Percentiles rank a stretch among this genome's conserved stretches.
Conservation (phyloP, 2,113 vertebrate species). For the Pterocles orientalis region DNA sequence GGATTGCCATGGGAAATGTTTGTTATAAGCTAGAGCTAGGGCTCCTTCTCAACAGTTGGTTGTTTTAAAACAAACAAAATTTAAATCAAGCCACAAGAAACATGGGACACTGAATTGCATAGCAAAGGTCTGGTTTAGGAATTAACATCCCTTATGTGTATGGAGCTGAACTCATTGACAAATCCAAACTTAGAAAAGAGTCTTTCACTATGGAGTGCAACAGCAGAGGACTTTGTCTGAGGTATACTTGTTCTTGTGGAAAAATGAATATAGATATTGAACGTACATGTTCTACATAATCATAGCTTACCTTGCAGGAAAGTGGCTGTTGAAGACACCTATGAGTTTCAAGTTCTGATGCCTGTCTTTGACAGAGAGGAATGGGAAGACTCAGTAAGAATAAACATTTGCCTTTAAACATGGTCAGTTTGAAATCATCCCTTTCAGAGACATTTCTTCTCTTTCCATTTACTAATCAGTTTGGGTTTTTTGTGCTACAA, state of each 20-base stretch:
- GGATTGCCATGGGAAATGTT: background rate
- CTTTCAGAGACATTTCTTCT: background rate
- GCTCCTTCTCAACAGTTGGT: background rate
- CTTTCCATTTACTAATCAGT: background rate
- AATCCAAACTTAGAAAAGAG: background rate
- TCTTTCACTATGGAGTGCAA: background rate
- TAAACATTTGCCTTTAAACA: background rate
- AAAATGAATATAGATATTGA: background rate
- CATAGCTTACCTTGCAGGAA: background rate
- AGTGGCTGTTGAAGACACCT: background rate
- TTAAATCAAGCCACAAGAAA: background rate
- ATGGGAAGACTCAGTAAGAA: background rate
- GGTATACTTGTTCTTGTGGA: background rate
- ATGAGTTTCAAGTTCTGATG: background rate
- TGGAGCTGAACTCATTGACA: background rate
- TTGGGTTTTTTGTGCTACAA: background rate
- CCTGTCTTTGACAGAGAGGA: background rate
- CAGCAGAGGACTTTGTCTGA: background rate
- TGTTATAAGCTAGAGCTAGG: background rate
- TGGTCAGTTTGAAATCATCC: background rate
- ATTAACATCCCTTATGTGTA: background rate
- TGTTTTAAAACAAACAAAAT: background rate
- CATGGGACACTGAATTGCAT: background rate
- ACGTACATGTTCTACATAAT: background rate
- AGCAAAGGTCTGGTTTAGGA: background rate